Evolutionary conservation across 2,888 invertebrate genomes (phyloP).

Genomic region (Lordiphosa andalusiaca): DNA sequence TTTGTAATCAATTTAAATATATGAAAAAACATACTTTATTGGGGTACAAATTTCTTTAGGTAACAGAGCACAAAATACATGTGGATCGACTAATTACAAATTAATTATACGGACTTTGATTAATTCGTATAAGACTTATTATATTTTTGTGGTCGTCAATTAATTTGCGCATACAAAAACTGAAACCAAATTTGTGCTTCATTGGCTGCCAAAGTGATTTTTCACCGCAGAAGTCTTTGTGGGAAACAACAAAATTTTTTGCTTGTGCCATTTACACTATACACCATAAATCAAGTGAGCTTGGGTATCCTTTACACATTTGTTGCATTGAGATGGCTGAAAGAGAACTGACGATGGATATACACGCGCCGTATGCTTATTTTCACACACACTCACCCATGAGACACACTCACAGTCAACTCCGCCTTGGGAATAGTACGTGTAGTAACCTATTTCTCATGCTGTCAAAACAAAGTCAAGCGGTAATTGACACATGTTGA

Average conservation of each 20-base stretch:
- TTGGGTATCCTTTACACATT: conserved; percentile 2
- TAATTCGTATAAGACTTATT: conserved; percentile 17
- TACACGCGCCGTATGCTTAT: conserved; percentile 27
- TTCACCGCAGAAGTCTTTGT: conserved; percentile 20
- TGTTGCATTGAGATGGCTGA: conserved; percentile 10
- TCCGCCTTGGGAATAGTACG: too few relatives aligned
- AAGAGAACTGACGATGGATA: neutral
- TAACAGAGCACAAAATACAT: too few relatives aligned
- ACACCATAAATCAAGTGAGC: conserved; percentile 23
- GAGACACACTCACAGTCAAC: neutral
- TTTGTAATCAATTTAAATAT: too few relatives aligned
- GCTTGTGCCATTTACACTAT: conserved; percentile 1
- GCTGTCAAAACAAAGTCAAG: conserved; percentile 62
- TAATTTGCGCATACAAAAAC: conserved; percentile 47
- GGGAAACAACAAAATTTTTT: conserved; percentile 6
- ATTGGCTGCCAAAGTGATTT: conserved; percentile 44
- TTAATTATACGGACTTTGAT: conserved; percentile 15
- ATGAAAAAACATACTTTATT: too few relatives aligned
- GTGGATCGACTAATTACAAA: too few relatives aligned
- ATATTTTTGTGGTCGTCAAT: conserved; percentile 40
- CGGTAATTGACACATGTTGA: conserved; percentile 68
- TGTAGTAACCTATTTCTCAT: conserved; percentile 51
- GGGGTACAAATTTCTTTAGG: too few relatives aligned
- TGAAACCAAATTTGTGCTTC: conserved; percentile 37
- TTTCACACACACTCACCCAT: conserved; percentile 5